Conservation (phyloP, 2,888 invertebrate genomes). For the Tetheella fluctuosa region DNA sequence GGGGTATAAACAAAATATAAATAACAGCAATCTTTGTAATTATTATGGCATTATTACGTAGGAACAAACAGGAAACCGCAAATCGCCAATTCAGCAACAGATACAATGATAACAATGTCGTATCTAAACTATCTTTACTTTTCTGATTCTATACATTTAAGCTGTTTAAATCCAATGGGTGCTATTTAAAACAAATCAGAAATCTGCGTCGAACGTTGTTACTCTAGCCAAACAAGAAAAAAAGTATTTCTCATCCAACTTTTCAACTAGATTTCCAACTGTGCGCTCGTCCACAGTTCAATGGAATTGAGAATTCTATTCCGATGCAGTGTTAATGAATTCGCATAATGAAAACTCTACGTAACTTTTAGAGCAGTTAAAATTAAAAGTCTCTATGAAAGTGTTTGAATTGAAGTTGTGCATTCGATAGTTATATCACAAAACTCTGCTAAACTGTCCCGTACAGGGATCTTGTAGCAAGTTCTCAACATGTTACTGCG, state of each 20-base stretch:
- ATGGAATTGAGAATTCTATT: slow-evolving; percentile 67
- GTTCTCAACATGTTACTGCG: slow-evolving; percentile 48
- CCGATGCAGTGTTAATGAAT: slow-evolving; percentile 62
- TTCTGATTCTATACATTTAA: too few relatives aligned
- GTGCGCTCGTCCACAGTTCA: slow-evolving; percentile 61
- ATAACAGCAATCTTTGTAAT: background rate
- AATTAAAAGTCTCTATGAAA: slow-evolving; percentile 44
- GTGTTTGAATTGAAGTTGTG: slow-evolving; percentile 22
- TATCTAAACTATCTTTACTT: too few relatives aligned
- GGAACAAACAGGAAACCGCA: too few relatives aligned
- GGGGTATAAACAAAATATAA: background rate
- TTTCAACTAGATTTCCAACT: slow-evolving; percentile 69
- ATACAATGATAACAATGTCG: too few relatives aligned
- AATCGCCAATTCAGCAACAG: too few relatives aligned
- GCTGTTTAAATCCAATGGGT: slow-evolving; percentile 28
- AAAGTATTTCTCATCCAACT: slow-evolving; percentile 64
- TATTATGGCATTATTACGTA: too few relatives aligned
- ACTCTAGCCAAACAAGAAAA: slow-evolving; percentile 55
- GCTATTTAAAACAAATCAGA: slow-evolving; percentile 50
- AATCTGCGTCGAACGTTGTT: slow-evolving; percentile 51
- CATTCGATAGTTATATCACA: slow-evolving; percentile 21
- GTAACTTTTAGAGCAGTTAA: slow-evolving; percentile 52
- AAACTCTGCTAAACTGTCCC: slow-evolving; percentile 16
- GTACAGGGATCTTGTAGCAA: slow-evolving; percentile 36
- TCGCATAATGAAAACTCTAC: slow-evolving; percentile 56